Evolutionary conservation across 1,140 invertebrate genomes (phyloP).

Genomic region (Pachyrhynchus sulphureomaculatus): DNA sequence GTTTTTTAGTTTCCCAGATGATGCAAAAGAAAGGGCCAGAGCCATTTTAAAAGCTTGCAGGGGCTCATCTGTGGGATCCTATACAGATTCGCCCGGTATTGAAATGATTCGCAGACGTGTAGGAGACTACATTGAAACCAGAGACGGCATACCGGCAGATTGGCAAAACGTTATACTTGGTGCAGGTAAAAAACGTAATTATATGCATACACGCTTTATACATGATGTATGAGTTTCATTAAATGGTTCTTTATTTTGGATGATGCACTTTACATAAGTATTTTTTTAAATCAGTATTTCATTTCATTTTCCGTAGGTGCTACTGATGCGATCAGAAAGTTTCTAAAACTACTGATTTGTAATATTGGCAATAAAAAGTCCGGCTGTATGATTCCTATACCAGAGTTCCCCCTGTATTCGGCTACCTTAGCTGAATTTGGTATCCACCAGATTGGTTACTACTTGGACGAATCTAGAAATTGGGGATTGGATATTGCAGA

Average conservation of each 20-base stretch:
- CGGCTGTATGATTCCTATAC: slow-evolving; percentile 94
- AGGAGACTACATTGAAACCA: slow-evolving; percentile 81
- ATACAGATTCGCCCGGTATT: slow-evolving; percentile 91
- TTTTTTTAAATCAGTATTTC: no score
- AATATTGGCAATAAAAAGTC: slow-evolving; percentile 60
- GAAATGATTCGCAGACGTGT: slow-evolving; percentile 88
- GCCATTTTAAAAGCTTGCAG: slow-evolving; percentile 78
- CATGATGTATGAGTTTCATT: no score
- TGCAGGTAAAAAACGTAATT: slow-evolving; percentile 90
- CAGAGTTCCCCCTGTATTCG: slow-evolving; percentile 97
- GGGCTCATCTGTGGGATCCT: slow-evolving; percentile 77
- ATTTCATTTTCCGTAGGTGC: slow-evolving; percentile 69
- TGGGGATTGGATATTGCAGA: slow-evolving; percentile 86
- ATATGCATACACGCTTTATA: no score
- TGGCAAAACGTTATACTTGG: slow-evolving; percentile 83
- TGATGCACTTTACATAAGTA: no score
- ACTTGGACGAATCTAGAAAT: slow-evolving; percentile 83
- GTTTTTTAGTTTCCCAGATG: slow-evolving; percentile 78
- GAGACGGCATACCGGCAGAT: slow-evolving; percentile 78
- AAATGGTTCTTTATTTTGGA: neutral
- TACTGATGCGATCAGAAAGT: slow-evolving; percentile 72
- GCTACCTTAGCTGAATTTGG: slow-evolving; percentile 91
- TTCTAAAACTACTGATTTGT: slow-evolving; percentile 54
- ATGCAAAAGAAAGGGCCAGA: slow-evolving; percentile 79
- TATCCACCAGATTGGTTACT: slow-evolving; percentile 86